phyloP scores from a whole-genome alignment of 2,888 invertebrate species.

The Ellobium chinense region DNA sequence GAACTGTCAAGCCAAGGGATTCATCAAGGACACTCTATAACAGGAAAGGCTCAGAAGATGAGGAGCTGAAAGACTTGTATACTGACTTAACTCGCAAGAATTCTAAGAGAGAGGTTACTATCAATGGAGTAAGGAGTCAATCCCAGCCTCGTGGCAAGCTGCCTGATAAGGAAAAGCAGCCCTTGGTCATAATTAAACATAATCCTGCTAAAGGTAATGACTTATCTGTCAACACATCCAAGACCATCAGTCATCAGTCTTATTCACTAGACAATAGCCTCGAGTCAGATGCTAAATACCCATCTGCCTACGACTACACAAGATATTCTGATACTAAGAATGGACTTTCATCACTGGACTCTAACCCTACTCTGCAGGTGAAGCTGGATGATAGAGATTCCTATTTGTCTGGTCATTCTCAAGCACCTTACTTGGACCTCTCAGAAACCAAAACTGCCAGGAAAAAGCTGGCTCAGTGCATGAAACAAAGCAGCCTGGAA shows the following conservation, averaged over 20 bases:
- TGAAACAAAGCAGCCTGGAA: not conserved
- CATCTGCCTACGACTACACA: not conserved
- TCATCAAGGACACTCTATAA: slow-evolving; percentile 7
- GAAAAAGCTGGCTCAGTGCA: slow-evolving; percentile 18
- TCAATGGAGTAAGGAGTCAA: not conserved
- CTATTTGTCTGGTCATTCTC: not conserved
- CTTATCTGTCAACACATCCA: not conserved
- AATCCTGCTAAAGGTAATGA: not conserved
- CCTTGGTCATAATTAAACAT: not conserved
- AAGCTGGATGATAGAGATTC: not conserved
- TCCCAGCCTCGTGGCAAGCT: not conserved
- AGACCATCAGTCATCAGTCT: not conserved
- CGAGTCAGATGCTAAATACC: not conserved
- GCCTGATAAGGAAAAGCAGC: not conserved
- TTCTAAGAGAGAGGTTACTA: not conserved
- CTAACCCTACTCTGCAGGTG: not conserved
- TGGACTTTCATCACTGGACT: not conserved
- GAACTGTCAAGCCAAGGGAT: not conserved
- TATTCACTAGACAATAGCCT: not conserved
- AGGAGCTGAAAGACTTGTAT: not conserved
- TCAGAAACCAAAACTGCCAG: slow-evolving; percentile 3
- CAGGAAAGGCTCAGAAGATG: not conserved
- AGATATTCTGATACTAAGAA: slow-evolving; percentile 21
- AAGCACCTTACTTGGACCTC: not conserved
- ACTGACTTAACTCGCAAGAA: not conserved